Evolutionary conservation across 2,888 invertebrate genomes (phyloP).

Genomic region (Drosophila macrospina): DNA sequence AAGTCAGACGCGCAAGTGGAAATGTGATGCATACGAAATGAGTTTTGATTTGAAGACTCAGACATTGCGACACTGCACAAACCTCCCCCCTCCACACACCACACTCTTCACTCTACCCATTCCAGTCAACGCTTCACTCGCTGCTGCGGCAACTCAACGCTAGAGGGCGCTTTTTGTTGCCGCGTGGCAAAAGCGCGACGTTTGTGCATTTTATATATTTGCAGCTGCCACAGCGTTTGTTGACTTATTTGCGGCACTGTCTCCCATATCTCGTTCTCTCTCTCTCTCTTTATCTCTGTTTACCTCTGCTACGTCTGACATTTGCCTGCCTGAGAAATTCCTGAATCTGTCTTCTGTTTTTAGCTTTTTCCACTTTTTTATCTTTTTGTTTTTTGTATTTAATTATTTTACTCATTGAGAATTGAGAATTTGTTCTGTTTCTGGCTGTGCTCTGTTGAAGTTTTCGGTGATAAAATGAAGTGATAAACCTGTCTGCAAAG

Average conservation of each 20-base stretch:
- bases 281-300: not conserved
- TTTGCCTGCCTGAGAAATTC: slow-evolving; percentile 25
- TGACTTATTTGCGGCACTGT: slow-evolving; percentile 72
- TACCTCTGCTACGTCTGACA: slow-evolving; percentile 10
- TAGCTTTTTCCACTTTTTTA: not conserved
- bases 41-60: slow-evolving; percentile 76
- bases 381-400: slow-evolving; percentile 55
- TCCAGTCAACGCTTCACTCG: too few species aligned
- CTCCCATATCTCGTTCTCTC: not conserved
- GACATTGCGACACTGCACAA: slow-evolving; percentile 4
- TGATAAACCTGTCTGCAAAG: slow-evolving; percentile 81
- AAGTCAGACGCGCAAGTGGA: slow-evolving; percentile 66
- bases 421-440: slow-evolving; percentile 56
- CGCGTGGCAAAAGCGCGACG: slow-evolving; percentile 39
- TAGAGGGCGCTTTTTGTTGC: slow-evolving; percentile 44
- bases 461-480: slow-evolving; percentile 72
- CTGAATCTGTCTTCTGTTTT: slow-evolving; percentile 4
- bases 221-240: slow-evolving; percentile 61
- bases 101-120: too few species aligned
- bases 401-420: slow-evolving; percentile 69
- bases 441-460: slow-evolving; percentile 42
- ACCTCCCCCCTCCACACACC: too few species aligned
- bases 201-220: slow-evolving; percentile 77
- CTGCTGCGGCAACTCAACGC: too few species aligned
- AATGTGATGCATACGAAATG: slow-evolving; percentile 82